A percentile compares a stretch with the other conserved stretches of the same genome.
Conservation (phyloP, 2,113 vertebrate species). For the Cyphomyrus discorhynchus region DNA sequence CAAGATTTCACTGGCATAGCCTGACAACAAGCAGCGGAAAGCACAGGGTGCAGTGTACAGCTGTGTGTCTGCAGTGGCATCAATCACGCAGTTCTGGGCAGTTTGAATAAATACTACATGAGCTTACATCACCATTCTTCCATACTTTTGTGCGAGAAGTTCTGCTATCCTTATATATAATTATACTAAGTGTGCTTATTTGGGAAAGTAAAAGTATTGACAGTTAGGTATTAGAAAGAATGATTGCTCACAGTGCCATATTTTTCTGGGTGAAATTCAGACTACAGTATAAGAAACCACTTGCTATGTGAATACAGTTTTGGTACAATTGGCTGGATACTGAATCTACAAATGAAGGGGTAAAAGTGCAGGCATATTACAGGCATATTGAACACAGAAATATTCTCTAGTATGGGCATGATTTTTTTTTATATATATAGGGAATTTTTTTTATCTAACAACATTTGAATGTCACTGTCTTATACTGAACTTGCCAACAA, state of each 20-base stretch:
- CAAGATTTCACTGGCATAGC: not conserved
- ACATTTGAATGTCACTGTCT: not conserved
- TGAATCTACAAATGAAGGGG: not conserved
- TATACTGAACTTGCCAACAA: not conserved
- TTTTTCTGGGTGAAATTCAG: not conserved
- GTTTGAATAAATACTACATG: not conserved
- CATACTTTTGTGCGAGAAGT: not conserved
- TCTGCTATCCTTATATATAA: not conserved
- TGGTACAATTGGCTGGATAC: not conserved
- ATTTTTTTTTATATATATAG: not conserved
- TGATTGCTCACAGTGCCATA: not conserved
- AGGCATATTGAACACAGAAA: not conserved
- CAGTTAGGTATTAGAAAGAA: not conserved
- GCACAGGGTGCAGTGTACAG: not conserved
- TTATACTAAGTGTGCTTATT: not conserved
- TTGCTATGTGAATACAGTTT: not conserved
- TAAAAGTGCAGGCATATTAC: not conserved
- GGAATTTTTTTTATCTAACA: not conserved
- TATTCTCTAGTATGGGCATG: not conserved
- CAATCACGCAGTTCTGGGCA: not conserved
- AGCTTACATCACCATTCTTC: not conserved
- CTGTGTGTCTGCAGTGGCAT: not conserved
- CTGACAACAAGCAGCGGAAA: not conserved
- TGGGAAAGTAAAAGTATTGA: not conserved
- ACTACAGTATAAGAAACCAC: not conserved